Evolutionary conservation across 2,113 vertebrate species (phyloP).

Genomic region (Myotis brandtii): DNA sequence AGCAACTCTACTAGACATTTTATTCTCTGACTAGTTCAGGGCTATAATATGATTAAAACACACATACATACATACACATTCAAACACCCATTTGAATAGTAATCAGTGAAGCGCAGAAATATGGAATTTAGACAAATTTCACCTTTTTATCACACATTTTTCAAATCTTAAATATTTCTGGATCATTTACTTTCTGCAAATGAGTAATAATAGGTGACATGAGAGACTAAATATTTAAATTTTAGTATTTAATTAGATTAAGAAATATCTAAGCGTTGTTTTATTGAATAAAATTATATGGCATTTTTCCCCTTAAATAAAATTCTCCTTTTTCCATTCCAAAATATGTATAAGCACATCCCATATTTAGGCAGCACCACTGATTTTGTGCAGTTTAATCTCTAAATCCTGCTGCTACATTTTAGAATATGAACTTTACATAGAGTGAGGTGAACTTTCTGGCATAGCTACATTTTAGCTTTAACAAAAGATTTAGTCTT

Average conservation of each 20-base stretch:
- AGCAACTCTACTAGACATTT: background rate
- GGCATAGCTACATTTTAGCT: background rate
- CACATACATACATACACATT: background rate
- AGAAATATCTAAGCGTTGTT: constrained; percentile 26
- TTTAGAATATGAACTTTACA: background rate
- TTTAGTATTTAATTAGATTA: constrained; percentile 1
- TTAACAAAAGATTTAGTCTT: constrained; percentile 10
- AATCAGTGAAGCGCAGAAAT: background rate
- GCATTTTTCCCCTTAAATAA: background rate
- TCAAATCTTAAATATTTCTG: constrained; percentile 26
- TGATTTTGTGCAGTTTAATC: background rate
- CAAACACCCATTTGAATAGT: background rate
- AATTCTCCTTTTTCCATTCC: background rate
- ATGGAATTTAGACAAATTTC: constrained; percentile 1
- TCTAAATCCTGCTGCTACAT: background rate
- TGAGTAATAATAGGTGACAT: background rate
- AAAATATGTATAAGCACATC: background rate
- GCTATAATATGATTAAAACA: constrained; percentile 6
- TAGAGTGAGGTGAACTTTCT: background rate
- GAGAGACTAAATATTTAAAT: background rate
- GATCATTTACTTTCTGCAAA: background rate
- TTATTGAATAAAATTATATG: constrained; percentile 14
- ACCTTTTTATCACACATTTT: constrained; percentile 40
- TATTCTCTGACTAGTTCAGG: background rate
- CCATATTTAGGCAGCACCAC: background rate